These are phyloP conservation scores for Balearica regulorum DNA, from an alignment of 2,797 vertebrate genomes.

Conservation along the genomic window DNA sequence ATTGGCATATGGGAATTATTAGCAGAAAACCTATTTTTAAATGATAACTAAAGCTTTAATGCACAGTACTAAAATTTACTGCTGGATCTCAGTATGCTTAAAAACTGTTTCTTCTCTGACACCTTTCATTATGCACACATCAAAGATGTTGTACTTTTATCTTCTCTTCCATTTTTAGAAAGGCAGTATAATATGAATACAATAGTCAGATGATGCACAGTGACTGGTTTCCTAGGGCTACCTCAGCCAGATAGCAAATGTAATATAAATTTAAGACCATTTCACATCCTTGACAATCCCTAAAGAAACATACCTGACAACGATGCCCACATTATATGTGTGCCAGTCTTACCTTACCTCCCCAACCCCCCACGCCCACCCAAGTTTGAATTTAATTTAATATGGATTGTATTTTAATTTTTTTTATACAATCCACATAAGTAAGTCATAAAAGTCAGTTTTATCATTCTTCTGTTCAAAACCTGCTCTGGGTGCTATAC, in stretches of 20 bases:
- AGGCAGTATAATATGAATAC: not conserved
- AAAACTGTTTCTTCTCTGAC: not conserved
- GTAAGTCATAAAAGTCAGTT: not conserved
- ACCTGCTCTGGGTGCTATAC: not conserved
- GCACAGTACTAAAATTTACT: not conserved
- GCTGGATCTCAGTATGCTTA: not conserved
- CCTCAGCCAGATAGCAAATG: not conserved
- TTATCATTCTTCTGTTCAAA: not conserved
- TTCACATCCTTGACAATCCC: not conserved
- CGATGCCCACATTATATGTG: not conserved
- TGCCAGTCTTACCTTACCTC: not conserved
- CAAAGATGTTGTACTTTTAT: not conserved
- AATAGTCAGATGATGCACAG: not conserved
- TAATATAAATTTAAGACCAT: conserved; percentile 24
- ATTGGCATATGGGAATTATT: not conserved
- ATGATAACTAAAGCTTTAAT: conserved; percentile 1
- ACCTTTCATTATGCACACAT: not conserved
- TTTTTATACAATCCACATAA: not conserved
- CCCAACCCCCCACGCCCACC: not conserved
- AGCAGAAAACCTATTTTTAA: not conserved
- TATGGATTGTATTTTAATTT: conserved; percentile 11
- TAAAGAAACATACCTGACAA: not conserved
- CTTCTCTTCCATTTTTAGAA: conserved; percentile 7
- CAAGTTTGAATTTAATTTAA: conserved; percentile 38
- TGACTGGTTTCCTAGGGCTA: not conserved